Evolutionary conservation across 1,140 invertebrate species (phyloP).

Genomic region (Drosophila bipectinata): DNA sequence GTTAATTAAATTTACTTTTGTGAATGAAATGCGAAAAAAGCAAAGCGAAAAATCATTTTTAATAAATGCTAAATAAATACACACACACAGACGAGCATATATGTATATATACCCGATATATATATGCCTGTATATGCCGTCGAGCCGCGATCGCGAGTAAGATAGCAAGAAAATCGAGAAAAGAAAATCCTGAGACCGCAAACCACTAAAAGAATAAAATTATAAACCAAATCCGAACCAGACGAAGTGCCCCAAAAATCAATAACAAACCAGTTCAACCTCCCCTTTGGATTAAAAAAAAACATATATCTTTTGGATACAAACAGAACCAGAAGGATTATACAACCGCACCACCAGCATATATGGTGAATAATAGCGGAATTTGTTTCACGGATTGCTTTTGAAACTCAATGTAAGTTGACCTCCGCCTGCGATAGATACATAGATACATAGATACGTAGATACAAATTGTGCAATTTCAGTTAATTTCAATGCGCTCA

Average conservation of each 20-base stretch:
- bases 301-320: conserved; percentile 52
- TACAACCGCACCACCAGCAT: conserved; percentile 16
- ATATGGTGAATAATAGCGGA: conserved; percentile 48
- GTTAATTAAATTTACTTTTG: conserved; percentile 83
- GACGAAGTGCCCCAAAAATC: conserved; percentile 5
- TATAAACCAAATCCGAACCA: conserved; percentile 29
- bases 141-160: conserved; percentile 40
- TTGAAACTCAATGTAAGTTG: conserved; percentile 80
- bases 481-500: conserved; percentile 28
- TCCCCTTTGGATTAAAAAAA: conserved; percentile 31
- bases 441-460: conserved; percentile 5
- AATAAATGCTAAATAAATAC: conserved; percentile 80
- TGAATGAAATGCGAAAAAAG: conserved; percentile 82
- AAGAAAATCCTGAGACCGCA: conserved; percentile 12
- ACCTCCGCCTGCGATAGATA: neutral
- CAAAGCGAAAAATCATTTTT: conserved; percentile 79
- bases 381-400: conserved; percentile 74
- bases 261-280: conserved; percentile 10
- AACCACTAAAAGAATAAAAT: conserved; percentile 4
- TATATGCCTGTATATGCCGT: conserved; percentile 5
- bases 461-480: conserved; percentile 14
- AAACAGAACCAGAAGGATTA: conserved; percentile 41
- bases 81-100: conserved; percentile 29
- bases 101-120: conserved; percentile 27
- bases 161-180: conserved; percentile 30